A percentile compares a stretch with the other conserved stretches of the same genome.
Conservation (phyloP, 2,888 invertebrate species). For the Tipula confusa region DNA sequence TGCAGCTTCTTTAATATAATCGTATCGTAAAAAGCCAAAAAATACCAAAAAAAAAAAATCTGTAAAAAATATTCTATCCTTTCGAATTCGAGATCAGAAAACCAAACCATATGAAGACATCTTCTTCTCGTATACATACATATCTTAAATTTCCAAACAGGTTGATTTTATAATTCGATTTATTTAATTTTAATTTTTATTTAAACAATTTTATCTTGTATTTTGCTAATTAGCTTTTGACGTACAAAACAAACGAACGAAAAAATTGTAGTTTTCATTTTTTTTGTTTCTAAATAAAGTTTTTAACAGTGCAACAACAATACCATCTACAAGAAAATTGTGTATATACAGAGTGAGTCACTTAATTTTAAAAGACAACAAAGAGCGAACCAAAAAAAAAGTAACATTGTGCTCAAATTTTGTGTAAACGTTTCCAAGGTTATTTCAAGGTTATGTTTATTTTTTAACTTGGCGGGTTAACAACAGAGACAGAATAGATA, state of each 20-base stretch:
- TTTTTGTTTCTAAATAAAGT: neutral
- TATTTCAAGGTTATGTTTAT: too few species aligned
- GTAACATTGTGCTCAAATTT: too few species aligned
- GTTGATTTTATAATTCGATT: slow-evolving; percentile 26
- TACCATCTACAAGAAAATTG: neutral
- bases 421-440: too few species aligned
- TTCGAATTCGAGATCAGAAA: neutral
- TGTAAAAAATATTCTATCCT: neutral
- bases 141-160: slow-evolving; percentile 7
- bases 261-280: neutral
- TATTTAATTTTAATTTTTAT: slow-evolving; percentile 22
- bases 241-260: neutral
- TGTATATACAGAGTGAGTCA: too few species aligned
- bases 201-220: slow-evolving; percentile 27
- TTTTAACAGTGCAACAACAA: neutral
- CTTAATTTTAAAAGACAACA: too few species aligned
- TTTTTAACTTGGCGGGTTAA: too few species aligned
- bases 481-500: too few species aligned
- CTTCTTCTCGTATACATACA: neutral
- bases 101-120: neutral
- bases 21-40: neutral
- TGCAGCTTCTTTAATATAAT: neutral
- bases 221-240: slow-evolving; percentile 28
- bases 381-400: too few species aligned
- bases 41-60: neutral